phyloP scores from a whole-genome alignment of 2,888 invertebrate species.

The Eupithecia vulgata region DNA sequence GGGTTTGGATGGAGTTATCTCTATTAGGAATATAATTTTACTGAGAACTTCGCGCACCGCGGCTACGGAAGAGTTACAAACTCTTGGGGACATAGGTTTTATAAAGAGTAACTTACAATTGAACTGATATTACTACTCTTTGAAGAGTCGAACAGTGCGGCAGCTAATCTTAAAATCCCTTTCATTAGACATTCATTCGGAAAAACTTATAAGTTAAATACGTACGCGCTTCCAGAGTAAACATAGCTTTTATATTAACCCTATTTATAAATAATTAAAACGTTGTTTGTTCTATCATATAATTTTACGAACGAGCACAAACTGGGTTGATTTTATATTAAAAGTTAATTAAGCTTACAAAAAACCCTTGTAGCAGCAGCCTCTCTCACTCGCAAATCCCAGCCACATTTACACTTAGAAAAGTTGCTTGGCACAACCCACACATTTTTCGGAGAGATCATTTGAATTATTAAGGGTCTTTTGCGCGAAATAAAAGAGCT shows the following conservation, averaged over 20 bases:
- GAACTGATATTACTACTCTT: not conserved
- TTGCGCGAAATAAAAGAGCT: conserved; percentile 44
- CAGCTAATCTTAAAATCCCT: not conserved
- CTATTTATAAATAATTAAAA: conserved; percentile 19
- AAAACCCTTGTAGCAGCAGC: conserved; percentile 53
- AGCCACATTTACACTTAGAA: conserved; percentile 48
- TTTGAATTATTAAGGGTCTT: conserved; percentile 44
- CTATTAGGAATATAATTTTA: not conserved
- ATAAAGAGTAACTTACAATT: not conserved
- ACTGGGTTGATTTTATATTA: conserved; percentile 9
- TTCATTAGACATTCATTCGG: not conserved
- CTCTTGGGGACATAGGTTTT: not conserved
- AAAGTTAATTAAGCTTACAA: conserved; percentile 13
- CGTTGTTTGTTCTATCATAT: conserved; percentile 13
- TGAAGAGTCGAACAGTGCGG: not conserved
- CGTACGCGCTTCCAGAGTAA: not conserved
- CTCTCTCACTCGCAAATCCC: conserved; percentile 52
- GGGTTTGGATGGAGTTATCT: conserved; percentile 27
- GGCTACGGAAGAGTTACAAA: not conserved
- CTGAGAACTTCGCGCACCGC: not conserved
- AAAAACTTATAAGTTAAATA: not conserved
- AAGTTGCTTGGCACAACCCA: conserved; percentile 46
- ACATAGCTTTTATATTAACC: not conserved
- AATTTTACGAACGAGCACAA: conserved; percentile 36
- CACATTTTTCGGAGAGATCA: conserved; percentile 39